These are phyloP conservation scores for Isichthys henryi DNA, from an alignment of 2,113 vertebrate species.

Conservation along the genomic window DNA sequence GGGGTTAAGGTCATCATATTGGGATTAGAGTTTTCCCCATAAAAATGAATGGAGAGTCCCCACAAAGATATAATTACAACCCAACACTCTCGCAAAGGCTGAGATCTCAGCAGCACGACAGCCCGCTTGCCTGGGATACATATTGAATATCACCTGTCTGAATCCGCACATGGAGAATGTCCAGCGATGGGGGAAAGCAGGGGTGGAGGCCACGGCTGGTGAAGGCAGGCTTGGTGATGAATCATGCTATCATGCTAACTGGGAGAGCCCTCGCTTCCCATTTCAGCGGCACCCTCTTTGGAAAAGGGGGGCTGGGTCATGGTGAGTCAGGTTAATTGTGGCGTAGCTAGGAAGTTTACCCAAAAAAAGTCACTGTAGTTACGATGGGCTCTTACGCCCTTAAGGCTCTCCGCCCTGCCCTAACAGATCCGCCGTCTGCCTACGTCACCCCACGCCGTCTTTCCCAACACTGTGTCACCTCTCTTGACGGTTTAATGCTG, in stretches of 20 bases:
- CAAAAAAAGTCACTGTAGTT: background rate
- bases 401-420: background rate
- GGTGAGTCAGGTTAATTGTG: conserved; percentile 78
- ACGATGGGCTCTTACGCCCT: background rate
- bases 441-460: background rate
- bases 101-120: background rate
- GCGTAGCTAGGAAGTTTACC: conserved; percentile 32
- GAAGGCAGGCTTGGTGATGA: background rate
- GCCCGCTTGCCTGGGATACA: background rate
- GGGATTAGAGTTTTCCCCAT: too few relatives aligned
- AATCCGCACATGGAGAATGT: background rate
- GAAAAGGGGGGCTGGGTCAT: background rate
- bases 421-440: conserved; percentile 11
- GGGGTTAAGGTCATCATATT: too few relatives aligned
- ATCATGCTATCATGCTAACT: background rate
- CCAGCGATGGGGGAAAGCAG: conserved; percentile 26
- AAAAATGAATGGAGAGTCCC: too few relatives aligned
- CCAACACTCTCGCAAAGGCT: background rate
- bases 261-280: background rate
- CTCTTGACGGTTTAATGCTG: background rate
- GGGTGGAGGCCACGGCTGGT: background rate
- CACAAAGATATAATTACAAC: too few relatives aligned
- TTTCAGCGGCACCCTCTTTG: background rate
- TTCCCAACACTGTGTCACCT: background rate
- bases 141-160: background rate